Percentiles rank a stretch among this genome's conserved stretches.
These are phyloP conservation scores for Micrastur ruficollis DNA, from an alignment of 2,797 vertebrate species.

Conservation along the genomic window DNA sequence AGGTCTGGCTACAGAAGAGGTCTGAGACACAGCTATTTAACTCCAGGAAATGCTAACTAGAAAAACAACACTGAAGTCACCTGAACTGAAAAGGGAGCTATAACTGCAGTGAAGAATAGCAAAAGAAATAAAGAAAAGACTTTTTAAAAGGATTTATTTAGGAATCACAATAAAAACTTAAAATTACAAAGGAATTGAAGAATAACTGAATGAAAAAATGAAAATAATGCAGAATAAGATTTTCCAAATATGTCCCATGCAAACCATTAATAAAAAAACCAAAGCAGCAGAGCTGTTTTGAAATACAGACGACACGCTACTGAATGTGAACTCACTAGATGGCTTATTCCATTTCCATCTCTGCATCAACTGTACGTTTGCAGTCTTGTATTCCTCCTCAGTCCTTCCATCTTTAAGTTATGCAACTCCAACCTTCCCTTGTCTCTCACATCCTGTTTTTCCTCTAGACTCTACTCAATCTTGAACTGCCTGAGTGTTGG, in stretches of 20 bases:
- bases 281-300: neutral
- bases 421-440: neutral
- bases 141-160: neutral
- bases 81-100: neutral
- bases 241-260: neutral
- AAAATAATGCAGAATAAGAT: neutral
- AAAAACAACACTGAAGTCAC: neutral
- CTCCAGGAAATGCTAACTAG: neutral
- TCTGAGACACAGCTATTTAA: neutral
- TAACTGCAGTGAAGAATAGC: neutral
- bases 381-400: neutral
- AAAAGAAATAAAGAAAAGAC: neutral
- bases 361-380: neutral
- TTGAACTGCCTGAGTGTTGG: fast-evolving
- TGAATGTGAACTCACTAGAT: neutral
- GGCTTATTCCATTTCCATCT: neutral
- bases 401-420: neutral
- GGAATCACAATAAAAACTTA: neutral
- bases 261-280: neutral
- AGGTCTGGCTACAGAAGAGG: neutral
- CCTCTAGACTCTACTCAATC: neutral
- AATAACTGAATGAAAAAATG: too few relatives aligned
- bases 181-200: neutral
- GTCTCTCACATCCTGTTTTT: neutral
- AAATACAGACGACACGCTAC: neutral